Percentiles rank a stretch among this genome's conserved stretches.
phyloP scores from a whole-genome alignment of 2,888 invertebrate genomes.

The Drosophila paranaensis region DNA sequence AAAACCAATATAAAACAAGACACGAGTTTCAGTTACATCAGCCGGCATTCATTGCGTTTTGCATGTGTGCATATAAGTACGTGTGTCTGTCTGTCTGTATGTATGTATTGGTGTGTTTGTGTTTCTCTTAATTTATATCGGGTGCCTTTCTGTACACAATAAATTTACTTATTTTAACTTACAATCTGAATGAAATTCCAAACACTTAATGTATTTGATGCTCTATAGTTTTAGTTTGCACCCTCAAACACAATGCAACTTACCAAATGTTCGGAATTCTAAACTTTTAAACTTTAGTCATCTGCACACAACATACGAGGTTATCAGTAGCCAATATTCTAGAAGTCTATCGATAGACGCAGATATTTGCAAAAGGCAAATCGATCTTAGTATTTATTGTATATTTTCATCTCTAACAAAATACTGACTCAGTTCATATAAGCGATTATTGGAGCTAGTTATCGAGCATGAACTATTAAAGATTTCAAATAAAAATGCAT shows the following conservation, averaged over 20 bases:
- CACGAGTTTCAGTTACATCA: conserved; percentile 57
- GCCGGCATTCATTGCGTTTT: conserved; percentile 44
- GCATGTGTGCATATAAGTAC: conserved; percentile 5
- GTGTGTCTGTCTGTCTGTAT: conserved; percentile 1
- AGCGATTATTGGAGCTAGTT: neutral
- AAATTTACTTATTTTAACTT: conserved; percentile 17
- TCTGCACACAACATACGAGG: conserved; percentile 11
- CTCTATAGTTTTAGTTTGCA: neutral
- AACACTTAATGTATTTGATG: neutral
- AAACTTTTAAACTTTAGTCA: conserved; percentile 17
- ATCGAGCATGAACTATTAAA: neutral
- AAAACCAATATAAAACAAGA: conserved; percentile 33
- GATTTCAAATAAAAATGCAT: neutral
- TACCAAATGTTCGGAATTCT: conserved; percentile 21
- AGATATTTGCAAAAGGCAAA: neutral
- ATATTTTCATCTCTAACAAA: neutral
- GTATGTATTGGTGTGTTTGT: conserved; percentile 1
- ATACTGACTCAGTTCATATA: neutral
- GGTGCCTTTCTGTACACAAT: neutral
- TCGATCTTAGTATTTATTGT: neutral
- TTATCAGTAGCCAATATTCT: conserved; percentile 17
- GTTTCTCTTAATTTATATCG: conserved; percentile 15
- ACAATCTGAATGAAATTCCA: conserved; percentile 32
- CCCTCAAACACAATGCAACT: conserved; percentile 5
- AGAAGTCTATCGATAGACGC: conserved; percentile 22